Evolutionary conservation across 2,888 invertebrate genomes (phyloP).

Genomic region (Cremastinae sp.): DNA sequence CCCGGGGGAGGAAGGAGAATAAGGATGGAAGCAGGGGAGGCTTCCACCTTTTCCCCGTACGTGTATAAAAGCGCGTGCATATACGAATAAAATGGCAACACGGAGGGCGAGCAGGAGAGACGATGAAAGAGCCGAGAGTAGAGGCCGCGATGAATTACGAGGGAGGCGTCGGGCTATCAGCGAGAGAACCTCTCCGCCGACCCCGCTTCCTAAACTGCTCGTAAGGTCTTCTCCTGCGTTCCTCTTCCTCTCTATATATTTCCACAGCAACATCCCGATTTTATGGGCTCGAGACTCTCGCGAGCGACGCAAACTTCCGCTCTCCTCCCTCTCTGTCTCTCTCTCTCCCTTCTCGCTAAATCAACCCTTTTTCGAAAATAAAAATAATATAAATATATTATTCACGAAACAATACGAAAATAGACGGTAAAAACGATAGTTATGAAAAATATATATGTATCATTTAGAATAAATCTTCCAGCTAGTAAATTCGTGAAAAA

Average conservation of each 20-base stretch:
- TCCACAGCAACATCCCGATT: slow-evolving; percentile 80
- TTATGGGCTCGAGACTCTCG: slow-evolving; percentile 74
- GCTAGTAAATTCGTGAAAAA: too few relatives aligned
- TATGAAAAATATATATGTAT: too few relatives aligned
- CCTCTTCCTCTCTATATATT: slow-evolving; percentile 69
- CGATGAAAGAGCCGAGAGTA: slow-evolving; percentile 49
- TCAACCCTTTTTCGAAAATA: slow-evolving; percentile 29
- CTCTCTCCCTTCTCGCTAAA: slow-evolving; percentile 39
- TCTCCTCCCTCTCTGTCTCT: slow-evolving; percentile 44
- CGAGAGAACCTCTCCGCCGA: slow-evolving; percentile 63
- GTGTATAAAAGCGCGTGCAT: slow-evolving; percentile 6
- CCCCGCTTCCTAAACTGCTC: slow-evolving; percentile 33
- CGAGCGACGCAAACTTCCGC: slow-evolving; percentile 62
- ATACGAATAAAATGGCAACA: slow-evolving; percentile 33
- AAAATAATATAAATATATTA: slow-evolving; percentile 26
- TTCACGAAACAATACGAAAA: neutral
- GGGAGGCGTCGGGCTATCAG: slow-evolving; percentile 76
- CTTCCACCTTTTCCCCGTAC: slow-evolving; percentile 9
- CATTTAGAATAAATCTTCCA: too few relatives aligned
- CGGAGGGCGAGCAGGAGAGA: slow-evolving; percentile 23
- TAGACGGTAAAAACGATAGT: too few relatives aligned
- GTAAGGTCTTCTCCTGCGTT: slow-evolving; percentile 60
- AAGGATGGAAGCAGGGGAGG: slow-evolving; percentile 42
- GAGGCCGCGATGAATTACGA: slow-evolving; percentile 76
- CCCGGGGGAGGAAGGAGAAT: slow-evolving; percentile 73